Evolutionary conservation across 2,888 invertebrate genomes (phyloP).

Genomic region (Diachrysia chrysitis): DNA sequence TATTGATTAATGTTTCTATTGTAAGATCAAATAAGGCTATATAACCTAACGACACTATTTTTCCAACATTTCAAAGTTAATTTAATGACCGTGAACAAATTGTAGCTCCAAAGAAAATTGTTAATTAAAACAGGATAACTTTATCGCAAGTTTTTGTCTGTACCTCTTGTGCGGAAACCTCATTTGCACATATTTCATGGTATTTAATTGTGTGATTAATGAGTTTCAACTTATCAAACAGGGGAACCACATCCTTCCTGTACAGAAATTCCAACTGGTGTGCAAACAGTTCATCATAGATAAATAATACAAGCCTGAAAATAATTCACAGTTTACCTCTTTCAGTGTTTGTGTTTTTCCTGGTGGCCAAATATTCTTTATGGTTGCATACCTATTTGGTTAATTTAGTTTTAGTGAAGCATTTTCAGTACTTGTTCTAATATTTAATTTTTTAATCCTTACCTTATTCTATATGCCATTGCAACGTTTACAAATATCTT

Average conservation of each 20-base stretch:
- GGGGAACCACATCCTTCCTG: constrained; percentile 56
- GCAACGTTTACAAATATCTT: too few species aligned
- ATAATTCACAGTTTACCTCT: neutral
- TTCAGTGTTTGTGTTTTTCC: neutral
- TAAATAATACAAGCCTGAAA: neutral
- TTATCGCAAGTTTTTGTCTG: constrained; percentile 41
- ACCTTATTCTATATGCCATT: too few species aligned
- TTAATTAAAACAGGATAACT: constrained; percentile 43
- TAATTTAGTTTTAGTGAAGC: too few species aligned
- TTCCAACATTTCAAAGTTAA: constrained; percentile 17
- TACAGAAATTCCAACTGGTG: constrained; percentile 29
- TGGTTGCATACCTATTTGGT: too few species aligned
- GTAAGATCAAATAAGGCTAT: constrained; percentile 41
- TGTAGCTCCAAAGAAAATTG: constrained; percentile 23
- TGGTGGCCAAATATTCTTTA: neutral
- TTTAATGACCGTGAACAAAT: constrained; percentile 36
- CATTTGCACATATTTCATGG: constrained; percentile 54
- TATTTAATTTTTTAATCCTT: too few species aligned
- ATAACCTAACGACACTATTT: constrained; percentile 21
- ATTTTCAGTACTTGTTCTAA: too few species aligned
- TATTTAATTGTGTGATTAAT: constrained; percentile 55
- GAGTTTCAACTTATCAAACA: constrained; percentile 45
- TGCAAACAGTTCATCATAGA: constrained; percentile 3
- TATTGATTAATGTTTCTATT: constrained; percentile 46
- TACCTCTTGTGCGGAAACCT: constrained; percentile 37